These are phyloP conservation scores for Istiophorus platypterus DNA, from an alignment of 2,113 vertebrate species.

Conservation along the genomic window DNA sequence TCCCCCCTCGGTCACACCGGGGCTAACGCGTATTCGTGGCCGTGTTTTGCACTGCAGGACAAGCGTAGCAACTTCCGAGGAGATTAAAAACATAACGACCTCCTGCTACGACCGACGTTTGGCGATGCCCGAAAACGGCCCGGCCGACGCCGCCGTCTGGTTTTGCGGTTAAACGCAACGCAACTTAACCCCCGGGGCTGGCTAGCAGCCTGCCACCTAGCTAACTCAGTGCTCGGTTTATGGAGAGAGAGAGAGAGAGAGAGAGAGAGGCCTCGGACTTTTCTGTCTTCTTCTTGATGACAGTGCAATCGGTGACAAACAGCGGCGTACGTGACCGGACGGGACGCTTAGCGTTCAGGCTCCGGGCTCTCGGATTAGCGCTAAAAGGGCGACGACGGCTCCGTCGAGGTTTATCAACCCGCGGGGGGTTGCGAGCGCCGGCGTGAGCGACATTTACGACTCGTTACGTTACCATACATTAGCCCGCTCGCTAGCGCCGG, in stretches of 20 bases:
- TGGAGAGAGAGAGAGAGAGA: slow-evolving; percentile 61
- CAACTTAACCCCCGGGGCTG: slow-evolving; percentile 31
- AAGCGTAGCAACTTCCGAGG: slow-evolving; percentile 15
- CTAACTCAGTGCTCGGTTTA: slow-evolving; percentile 50
- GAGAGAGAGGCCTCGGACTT: slow-evolving; percentile 75
- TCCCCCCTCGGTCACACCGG: too few species aligned
- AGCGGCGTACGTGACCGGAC: slow-evolving; percentile 26
- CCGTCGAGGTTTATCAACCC: too few species aligned
- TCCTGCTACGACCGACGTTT: not conserved
- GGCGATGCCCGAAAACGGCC: not conserved
- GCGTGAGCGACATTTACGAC: not conserved
- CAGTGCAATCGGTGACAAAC: slow-evolving; percentile 78
- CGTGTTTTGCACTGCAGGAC: not conserved
- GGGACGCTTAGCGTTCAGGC: slow-evolving; percentile 3
- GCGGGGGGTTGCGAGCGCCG: not conserved
- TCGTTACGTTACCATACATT: slow-evolving; percentile 57
- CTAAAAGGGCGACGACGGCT: too few species aligned
- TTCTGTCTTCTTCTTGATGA: slow-evolving; percentile 75
- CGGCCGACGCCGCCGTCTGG: slow-evolving; percentile 8
- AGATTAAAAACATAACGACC: not conserved
- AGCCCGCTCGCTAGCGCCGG: slow-evolving; percentile 56
- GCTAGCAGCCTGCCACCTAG: slow-evolving; percentile 23
- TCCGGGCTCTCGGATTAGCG: not conserved
- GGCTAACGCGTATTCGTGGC: too few species aligned
- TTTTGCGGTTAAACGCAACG: not conserved